Evolutionary conservation across 2,888 invertebrate species (phyloP).

Genomic region (Pseudanteris insignis): DNA sequence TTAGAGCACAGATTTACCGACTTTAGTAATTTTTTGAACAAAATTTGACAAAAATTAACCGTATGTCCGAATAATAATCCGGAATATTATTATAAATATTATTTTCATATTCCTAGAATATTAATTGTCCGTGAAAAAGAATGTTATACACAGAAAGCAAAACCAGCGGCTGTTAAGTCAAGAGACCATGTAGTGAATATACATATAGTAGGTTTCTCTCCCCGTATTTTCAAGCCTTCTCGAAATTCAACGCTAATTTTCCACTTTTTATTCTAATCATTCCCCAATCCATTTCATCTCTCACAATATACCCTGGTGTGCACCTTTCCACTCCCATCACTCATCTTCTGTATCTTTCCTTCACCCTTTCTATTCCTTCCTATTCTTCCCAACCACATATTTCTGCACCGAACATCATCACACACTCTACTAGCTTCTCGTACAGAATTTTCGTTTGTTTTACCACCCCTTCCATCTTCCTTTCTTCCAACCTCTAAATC

Average conservation of each 20-base stretch:
- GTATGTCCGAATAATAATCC: no score
- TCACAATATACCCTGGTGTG: conserved; percentile 4
- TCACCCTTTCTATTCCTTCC: not conserved
- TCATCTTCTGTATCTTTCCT: conserved; percentile 1
- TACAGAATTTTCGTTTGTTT: not conserved
- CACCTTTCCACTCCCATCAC: not conserved
- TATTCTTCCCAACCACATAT: not conserved
- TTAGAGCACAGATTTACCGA: no score
- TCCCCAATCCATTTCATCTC: conserved; percentile 1
- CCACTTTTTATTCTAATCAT: not conserved
- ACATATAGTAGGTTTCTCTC: not conserved
- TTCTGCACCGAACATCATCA: not conserved
- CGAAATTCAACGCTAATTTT: conserved; percentile 24
- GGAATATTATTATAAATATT: no score
- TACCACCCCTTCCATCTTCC: not conserved
- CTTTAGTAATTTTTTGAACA: no score
- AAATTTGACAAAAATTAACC: no score
- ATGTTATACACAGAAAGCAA: no score
- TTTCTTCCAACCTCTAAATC: not conserved
- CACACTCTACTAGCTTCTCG: not conserved
- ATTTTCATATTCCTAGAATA: no score
- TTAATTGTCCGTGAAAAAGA: no score
- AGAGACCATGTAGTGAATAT: no score
- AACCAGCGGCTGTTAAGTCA: no score
- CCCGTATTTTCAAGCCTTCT: conserved; percentile 23